Base-by-base conservation (phyloP, 2,797 vertebrate genomes). In the Propithecus deckenii region DNA sequence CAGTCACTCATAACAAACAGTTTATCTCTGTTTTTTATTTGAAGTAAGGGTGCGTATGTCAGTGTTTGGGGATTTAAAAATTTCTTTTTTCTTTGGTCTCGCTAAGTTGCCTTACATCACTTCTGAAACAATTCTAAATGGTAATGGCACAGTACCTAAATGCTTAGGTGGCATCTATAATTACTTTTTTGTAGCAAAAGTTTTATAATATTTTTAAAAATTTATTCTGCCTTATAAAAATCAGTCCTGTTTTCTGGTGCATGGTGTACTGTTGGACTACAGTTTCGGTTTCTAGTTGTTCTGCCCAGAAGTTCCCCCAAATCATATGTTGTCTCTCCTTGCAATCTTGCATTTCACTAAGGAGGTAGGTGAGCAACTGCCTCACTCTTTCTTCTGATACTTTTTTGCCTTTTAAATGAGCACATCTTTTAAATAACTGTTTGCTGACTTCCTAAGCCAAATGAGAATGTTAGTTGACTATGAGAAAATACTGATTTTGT, bases 381-480 rank as follows among this genome's bases (percentile, higher is more conserved):
- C 11, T 22, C 4, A 8, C 52, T 86, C 38, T 95, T n/a, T 43
- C 15, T 76, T 87, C 91, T 22, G 22, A 23, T 30, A 10, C 2
- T 35, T 3, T 89, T 75, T 80, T 83, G 61, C 32, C 65, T 20
- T 50, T 93, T 83, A 89, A 89, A 55, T 32, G 85, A 80, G 13
- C 43, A 3, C 43, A 23, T 38, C 43, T 83, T 86, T 17, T 57
- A 89, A 94, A 87, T 41, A 91, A 63, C 75, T 71, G 12, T 89
- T 83, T 83, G 50, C 38, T 52, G 25, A 72, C 20, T 92, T 86
- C 71, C 41, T 30, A 95, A 86, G 46, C 63, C 50, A 90, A 71
- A 76, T 81, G 30, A 46, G 46, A 78, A 38, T 86, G 55, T 75
- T 57, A 32, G 14, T 72, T 89, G 80, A 88, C 11, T 30, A 8